phyloP scores from a whole-genome alignment of 2,113 vertebrate species.

The Cichladusa arquata region DNA sequence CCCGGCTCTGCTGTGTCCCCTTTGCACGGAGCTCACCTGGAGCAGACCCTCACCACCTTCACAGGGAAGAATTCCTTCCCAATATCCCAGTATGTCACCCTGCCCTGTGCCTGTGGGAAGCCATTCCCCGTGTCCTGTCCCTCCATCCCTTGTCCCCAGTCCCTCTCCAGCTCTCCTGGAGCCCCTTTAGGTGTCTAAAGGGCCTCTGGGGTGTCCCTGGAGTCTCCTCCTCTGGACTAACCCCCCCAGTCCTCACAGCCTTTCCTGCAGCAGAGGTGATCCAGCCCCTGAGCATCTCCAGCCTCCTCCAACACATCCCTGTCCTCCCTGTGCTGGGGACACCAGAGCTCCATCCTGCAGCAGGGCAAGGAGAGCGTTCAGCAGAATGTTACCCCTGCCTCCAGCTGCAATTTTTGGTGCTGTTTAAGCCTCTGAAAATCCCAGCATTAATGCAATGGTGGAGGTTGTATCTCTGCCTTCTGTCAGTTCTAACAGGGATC shows the following conservation, averaged over 20 bases:
- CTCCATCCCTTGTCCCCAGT: rapidly evolving
- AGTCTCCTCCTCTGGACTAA: background rate
- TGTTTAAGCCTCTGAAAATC: background rate
- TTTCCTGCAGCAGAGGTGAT: background rate
- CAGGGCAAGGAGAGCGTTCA: rapidly evolving
- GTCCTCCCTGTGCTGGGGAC: background rate
- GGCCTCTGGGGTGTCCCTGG: background rate
- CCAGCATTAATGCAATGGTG: background rate
- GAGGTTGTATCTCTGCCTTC: background rate
- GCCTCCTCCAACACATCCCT: background rate
- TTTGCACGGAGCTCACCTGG: rapidly evolving
- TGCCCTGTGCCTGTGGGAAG: background rate
- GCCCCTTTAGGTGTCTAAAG: background rate
- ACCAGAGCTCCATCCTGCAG: background rate
- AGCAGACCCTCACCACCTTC: too few species aligned
- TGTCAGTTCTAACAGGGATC: background rate
- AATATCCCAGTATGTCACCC: rapidly evolving
- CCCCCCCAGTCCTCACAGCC: background rate
- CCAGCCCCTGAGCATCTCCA: background rate
- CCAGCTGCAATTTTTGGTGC: background rate
- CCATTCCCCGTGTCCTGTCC: background rate
- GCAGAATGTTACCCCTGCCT: background rate
- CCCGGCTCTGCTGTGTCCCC: rapidly evolving
- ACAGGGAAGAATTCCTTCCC: background rate
- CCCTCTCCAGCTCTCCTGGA: background rate